Base-by-base conservation (phyloP, 2,113 vertebrate species). In the Oostethus manadensis region DNA sequence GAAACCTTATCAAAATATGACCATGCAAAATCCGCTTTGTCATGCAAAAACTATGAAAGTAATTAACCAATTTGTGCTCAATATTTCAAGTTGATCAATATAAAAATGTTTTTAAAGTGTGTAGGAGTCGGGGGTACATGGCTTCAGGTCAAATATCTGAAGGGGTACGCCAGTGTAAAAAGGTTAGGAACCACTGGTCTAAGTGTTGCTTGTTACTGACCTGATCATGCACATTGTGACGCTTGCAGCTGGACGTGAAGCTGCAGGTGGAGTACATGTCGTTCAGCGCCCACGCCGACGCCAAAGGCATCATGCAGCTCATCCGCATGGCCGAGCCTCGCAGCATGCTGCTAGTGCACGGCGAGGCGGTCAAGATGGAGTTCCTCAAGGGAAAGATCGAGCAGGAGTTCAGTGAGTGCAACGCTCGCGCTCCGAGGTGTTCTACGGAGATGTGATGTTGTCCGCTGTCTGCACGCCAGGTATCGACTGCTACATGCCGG, bases 231-330 rank as follows among this genome's bases (percentile, higher is more conserved):
- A 26, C 17, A 55, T 38, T 80, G 21, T 69, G 56, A 33, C 45
- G 51, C 0, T 5, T 13, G 0, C 80, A 99, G 97, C 49, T 99
- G 84, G 95, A 98, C 0, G 94, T 99, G 43, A 98, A 97, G 89
- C 93, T 99, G 80, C 97, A 99, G 86, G 97, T 99, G 85, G 97
- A 99, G 71, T 99, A 99, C 89, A 99, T 99, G 96, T 98, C 96
- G 10, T 99, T 99, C 84, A 99, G 96, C 0, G 95, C 95, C 42
- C 97, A 98, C 0, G 97, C 97, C 0, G 96, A 99, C 0, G 96
- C 97, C 62, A 99, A 99, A 72, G 96, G 97, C 38, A 98, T 99
- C 81, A 99, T 99, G 97, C 96, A 98, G 88, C 92, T 99, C 21
- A 95, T 98, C 22, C 92, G 96, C 8, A 97, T 98, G 90, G 97